Evolutionary conservation across 2,888 invertebrate genomes (phyloP).

Genomic region (Drosophila birchii): DNA sequence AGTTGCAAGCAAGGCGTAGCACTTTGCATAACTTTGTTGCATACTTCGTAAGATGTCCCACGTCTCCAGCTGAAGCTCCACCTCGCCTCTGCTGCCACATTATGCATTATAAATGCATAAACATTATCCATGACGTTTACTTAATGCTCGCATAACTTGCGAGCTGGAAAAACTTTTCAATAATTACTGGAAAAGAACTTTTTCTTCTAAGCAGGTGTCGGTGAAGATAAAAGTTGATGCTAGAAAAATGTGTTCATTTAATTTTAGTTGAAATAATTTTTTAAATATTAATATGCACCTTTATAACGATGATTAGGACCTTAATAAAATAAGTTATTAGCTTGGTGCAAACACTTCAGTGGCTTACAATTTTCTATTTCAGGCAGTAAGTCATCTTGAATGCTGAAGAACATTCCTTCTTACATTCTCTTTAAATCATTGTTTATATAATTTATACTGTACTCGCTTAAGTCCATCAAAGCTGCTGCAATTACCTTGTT

Average conservation of each 20-base stretch:
- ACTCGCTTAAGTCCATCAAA: conserved; percentile 61
- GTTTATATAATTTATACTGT: conserved; percentile 7
- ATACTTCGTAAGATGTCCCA: conserved; percentile 63
- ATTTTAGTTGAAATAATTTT: not conserved
- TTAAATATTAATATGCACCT: not conserved
- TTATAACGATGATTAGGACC: too few relatives aligned
- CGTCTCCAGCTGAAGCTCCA: not conserved
- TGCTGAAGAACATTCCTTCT: not conserved
- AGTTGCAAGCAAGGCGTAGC: conserved; percentile 72
- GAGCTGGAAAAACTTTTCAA: conserved; percentile 56
- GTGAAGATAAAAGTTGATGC: not conserved
- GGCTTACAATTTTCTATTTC: conserved; percentile 18
- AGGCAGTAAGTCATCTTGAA: not conserved
- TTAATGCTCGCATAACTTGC: conserved; percentile 72
- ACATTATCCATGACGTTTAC: conserved; percentile 75
- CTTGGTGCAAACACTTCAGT: not conserved
- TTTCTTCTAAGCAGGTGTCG: conserved; percentile 9
- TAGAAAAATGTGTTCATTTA: not conserved
- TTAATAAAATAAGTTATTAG: not conserved
- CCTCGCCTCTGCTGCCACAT: conserved; percentile 51
- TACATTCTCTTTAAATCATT: not conserved
- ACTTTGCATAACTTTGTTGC: conserved; percentile 80
- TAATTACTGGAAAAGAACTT: conserved; percentile 56
- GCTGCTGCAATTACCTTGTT: conserved; percentile 71
- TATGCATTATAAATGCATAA: conserved; percentile 78